Conservation (phyloP, 2,113 vertebrate genomes). For the Hymenochirus boettgeri region DNA sequence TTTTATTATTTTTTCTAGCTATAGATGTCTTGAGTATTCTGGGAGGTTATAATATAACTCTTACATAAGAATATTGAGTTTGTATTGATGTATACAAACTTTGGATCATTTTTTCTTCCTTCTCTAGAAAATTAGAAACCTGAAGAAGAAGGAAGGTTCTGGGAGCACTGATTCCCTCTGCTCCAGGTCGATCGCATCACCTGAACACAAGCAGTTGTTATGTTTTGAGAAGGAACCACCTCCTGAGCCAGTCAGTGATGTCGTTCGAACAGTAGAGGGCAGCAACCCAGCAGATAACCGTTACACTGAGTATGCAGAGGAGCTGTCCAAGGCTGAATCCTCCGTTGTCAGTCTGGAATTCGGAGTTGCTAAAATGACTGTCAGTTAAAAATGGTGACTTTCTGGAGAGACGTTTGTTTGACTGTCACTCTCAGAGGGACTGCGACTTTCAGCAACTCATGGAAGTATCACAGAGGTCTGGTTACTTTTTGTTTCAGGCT, state of each 20-base stretch:
- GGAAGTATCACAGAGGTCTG: not conserved
- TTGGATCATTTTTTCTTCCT: constrained; percentile 8
- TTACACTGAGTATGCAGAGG: constrained; percentile 73
- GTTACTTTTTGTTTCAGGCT: not conserved
- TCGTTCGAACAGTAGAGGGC: constrained; percentile 86
- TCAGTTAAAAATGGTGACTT: constrained; percentile 49
- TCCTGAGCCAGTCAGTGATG: constrained; percentile 56
- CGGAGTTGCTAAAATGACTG: constrained; percentile 92
- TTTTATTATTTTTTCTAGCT: too few relatives aligned
- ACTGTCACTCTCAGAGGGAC: not conserved
- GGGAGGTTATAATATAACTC: too few relatives aligned
- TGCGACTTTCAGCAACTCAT: not conserved
- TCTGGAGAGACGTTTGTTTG: constrained; percentile 28
- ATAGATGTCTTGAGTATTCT: too few relatives aligned
- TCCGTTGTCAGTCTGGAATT: constrained; percentile 87
- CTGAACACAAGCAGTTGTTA: constrained; percentile 66
- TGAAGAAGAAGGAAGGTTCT: constrained; percentile 58
- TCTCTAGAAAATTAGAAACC: constrained; percentile 77
- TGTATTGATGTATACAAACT: too few relatives aligned
- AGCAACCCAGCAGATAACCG: constrained; percentile 83
- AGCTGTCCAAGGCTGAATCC: constrained; percentile 81
- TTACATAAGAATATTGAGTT: too few relatives aligned
- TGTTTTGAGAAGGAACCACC: constrained; percentile 74
- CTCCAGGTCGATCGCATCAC: constrained; percentile 57
- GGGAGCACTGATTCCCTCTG: constrained; percentile 47